Conservation (phyloP, 2,888 invertebrate species). For the Erpobdella octoculata region DNA sequence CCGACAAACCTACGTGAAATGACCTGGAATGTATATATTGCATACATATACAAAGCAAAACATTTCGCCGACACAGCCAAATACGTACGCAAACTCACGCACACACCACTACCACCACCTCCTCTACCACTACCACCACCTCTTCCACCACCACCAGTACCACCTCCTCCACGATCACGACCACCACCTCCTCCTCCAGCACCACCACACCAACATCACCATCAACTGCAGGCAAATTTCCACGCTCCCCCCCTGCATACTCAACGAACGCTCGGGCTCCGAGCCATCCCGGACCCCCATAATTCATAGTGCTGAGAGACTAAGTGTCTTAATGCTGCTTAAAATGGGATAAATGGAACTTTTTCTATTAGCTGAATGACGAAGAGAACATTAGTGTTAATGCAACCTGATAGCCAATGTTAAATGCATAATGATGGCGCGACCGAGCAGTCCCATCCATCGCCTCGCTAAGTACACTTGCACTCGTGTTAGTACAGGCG, state of each 20-base stretch:
- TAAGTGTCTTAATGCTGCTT: slow-evolving; percentile 2
- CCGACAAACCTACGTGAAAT: no score
- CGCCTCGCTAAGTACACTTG: not conserved
- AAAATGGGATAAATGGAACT: not conserved
- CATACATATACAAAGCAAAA: no score
- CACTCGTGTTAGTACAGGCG: not conserved
- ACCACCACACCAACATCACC: not conserved
- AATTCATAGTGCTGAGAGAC: not conserved
- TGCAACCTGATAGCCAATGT: not conserved
- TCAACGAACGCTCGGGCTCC: no score
- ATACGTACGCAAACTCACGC: no score
- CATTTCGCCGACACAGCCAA: no score
- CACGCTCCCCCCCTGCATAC: no score
- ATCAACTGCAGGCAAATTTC: no score
- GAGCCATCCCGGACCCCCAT: not conserved
- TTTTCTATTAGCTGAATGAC: slow-evolving; percentile 11
- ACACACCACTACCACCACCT: no score
- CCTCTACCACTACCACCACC: no score
- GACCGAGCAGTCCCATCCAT: not conserved
- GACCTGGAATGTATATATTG: no score
- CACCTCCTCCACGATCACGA: not conserved
- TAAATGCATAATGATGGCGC: slow-evolving; percentile 5
- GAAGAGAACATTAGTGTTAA: not conserved
- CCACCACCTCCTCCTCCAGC: not conserved
- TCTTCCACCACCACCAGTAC: no score